Base-by-base conservation (phyloP, 1,140 invertebrate species). In the Centruroides vittatus region DNA sequence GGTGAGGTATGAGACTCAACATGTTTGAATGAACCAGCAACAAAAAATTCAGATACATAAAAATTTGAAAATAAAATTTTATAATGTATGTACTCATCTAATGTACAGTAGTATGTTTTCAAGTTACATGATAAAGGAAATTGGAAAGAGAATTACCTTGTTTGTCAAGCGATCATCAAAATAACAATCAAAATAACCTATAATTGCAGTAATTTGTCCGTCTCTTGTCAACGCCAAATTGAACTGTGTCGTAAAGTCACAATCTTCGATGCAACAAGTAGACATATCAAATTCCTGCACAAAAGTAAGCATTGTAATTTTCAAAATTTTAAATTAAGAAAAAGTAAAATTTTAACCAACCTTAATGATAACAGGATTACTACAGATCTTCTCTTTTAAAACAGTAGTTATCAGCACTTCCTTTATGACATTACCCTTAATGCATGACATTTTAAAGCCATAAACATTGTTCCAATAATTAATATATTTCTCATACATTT, bases 381-480 rank as follows among this genome's bases (percentile, higher is more conserved):
- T 95, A 57, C 93, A 79, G 55, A 97, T 79, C 68, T 84, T 75
- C 55, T 88, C 81, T 3, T 78, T 72, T 61, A 86, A 81, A 3
- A 95, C 88, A 58, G 88, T 77, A 73, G 96, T 90, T 53, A 98
- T 84, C 36, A 86, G 82, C 0, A 93, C 89, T 77, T 98, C 93
- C 66, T 82, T 79, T 0, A 97, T 80, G 1, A 92, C 91, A 67
- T 93, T 86, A 46, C 83, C 81, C 70, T 89, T 86, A 81, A 99
- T 89, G 67, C 85, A 89, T 62, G 84, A 86, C 95, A 99, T 98
- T 76, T 93, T 90, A 72, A 92, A 97, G 0, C 92, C 94, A 71
- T 98, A 98, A 0, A 99, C 94, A 78, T 94, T 82, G 13, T 92
- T 85, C 95, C 95, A 99, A 75, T 91, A 95, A 72, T 81, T 80